Evolutionary conservation across 2,797 vertebrate species (phyloP), one percentile per base, ranked within the genome.

Genomic region (Cercopithecus neglectus): DNA sequence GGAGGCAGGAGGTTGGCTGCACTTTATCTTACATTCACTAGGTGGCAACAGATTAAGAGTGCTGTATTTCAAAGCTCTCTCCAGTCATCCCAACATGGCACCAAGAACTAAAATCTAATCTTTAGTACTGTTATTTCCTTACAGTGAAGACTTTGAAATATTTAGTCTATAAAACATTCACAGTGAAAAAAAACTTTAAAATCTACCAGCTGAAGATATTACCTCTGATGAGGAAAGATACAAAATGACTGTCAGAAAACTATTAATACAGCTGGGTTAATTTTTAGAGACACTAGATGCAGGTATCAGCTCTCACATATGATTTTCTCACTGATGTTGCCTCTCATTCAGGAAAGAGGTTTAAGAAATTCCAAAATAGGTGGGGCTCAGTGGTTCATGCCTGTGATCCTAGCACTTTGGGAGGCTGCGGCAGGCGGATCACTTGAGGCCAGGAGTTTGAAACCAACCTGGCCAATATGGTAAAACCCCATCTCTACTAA

Each of bases 31-130:
- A 19, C 0, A 74, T 82, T 97, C 96, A n/a, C 96, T 96, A 96
- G 98, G 94, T 98, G 98, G 98, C 98, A 95, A 95, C 67, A 97
- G 86, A 70, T 79, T 24, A 89, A 74, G n/a, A 2, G 16, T 12
- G 19, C 17, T 81, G 44, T 46, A 28, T 89, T 74, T 81, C 70
- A 82, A 46, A 95, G 57, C 19, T 83, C 55, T 92, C 39, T 86
- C 90, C 59, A 46, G 28, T 9, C 53, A 30, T 70, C 89, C 46
- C 17, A 50, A 57, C 4, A 13, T 17, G 33, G 12, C 41, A 76
- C 80, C 61, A 84, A 82, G 46, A 80, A 36, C 88, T 88, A 78
- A 57, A 79, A 83, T 70, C 57, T 83, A 86, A 82, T 55, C 41
- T 50, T 57, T 30, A 80, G 55, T 70, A 46, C 30, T 46, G 55